phyloP scores from a whole-genome alignment of 2,797 vertebrate genomes.

The Hippopotamyrus pictus region DNA sequence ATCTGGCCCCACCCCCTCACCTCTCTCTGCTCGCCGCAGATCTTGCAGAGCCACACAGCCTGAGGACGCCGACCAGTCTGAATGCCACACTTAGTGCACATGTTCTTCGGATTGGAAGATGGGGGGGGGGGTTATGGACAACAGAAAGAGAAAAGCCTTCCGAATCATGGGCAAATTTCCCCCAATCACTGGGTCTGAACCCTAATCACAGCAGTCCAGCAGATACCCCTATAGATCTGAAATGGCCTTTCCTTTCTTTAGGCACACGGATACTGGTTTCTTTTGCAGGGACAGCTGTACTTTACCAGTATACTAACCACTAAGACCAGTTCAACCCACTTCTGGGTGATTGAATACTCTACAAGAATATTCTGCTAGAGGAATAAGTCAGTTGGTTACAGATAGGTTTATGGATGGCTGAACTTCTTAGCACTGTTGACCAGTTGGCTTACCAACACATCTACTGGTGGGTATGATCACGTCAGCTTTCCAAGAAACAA shows the following conservation, averaged over 20 bases:
- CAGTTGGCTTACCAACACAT: background rate
- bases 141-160: slow-evolving; percentile 18
- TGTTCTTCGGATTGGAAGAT: slow-evolving; percentile 61
- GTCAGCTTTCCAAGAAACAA: background rate
- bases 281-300: background rate
- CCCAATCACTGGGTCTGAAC: background rate
- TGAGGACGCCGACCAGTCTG: slow-evolving; percentile 77
- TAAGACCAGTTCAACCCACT: background rate
- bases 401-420: background rate
- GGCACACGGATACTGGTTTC: background rate
- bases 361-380: background rate
- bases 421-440: background rate
- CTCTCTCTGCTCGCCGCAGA: slow-evolving; percentile 82
- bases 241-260: background rate
- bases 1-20: background rate
- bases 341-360: background rate
- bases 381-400: background rate
- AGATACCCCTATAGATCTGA: background rate
- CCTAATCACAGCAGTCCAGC: background rate
- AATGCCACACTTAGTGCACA: slow-evolving; percentile 89
- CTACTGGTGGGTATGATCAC: background rate
- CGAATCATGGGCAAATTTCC: slow-evolving; percentile 6
- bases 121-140: slow-evolving; percentile 22
- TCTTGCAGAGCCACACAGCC: slow-evolving; percentile 92
- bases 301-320: background rate